Conservation (phyloP, 1,140 invertebrate genomes). For the Rhopalosiphum padi region DNA sequence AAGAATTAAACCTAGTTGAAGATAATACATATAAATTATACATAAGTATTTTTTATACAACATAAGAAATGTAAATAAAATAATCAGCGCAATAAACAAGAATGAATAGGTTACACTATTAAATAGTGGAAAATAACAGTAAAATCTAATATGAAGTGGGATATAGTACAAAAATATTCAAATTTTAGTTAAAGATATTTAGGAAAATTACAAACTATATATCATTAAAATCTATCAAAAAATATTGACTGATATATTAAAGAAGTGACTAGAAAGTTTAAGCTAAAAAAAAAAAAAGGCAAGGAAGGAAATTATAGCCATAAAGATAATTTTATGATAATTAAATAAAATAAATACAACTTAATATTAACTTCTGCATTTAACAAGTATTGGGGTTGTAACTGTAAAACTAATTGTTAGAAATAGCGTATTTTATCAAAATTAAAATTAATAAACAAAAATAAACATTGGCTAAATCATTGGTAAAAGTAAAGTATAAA, state of each 20-base stretch:
- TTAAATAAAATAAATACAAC: not conserved
- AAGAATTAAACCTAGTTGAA: not conserved
- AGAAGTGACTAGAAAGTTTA: conserved; percentile 11
- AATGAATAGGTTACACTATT: not conserved
- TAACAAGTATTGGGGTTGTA: not conserved
- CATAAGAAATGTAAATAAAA: not conserved
- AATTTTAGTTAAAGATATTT: conserved; percentile 12
- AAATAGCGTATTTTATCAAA: conserved; percentile 13
- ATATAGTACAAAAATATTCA: conserved; percentile 5
- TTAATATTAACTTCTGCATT: not conserved
- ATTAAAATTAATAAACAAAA: conserved; percentile 21
- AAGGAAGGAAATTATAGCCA: conserved; percentile 7
- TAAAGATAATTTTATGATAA: not conserved
- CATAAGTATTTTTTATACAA: not conserved
- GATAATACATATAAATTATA: not conserved
- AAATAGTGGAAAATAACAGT: not conserved
- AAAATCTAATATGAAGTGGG: not conserved
- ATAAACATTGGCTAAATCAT: not conserved
- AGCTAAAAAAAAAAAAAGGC: not conserved
- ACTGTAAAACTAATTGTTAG: not conserved
- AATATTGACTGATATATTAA: not conserved
- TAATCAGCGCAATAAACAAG: not conserved
- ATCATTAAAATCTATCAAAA: conserved; percentile 2
- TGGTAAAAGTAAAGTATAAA: conserved; percentile 21
- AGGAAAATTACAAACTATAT: not conserved